These are phyloP conservation scores for roundworm (Caenorhabditis elegans) DNA, from an alignment of 1,140 invertebrate species.

Conservation along the genomic window DNA sequence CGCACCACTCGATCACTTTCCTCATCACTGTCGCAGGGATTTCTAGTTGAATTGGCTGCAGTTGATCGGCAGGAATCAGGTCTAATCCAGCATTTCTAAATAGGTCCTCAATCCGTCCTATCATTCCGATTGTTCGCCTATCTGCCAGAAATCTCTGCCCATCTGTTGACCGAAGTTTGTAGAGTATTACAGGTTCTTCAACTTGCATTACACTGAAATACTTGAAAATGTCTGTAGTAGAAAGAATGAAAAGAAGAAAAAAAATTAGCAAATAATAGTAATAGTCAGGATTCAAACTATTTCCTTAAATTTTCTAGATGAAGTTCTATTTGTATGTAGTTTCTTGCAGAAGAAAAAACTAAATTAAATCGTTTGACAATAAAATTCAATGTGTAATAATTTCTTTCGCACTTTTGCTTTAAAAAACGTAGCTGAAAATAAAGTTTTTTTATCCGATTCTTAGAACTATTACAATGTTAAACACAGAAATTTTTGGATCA, in stretches of 20 bases:
- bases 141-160: not conserved
- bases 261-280: not conserved
- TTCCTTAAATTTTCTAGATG: too few relatives aligned
- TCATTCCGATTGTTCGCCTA: not conserved
- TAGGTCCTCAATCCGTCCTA: not conserved
- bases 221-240: not conserved
- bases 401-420: too few relatives aligned
- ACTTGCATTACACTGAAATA: not conserved
- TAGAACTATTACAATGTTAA: too few relatives aligned
- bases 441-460: too few relatives aligned
- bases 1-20: conserved; percentile 6
- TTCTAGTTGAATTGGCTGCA: not conserved
- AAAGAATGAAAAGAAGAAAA: not conserved
- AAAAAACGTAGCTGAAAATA: too few relatives aligned
- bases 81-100: not conserved
- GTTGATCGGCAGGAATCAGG: not conserved
- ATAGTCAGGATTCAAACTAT: not conserved
- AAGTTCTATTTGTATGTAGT: too few relatives aligned
- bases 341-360: too few relatives aligned
- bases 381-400: too few relatives aligned
- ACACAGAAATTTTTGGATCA: too few relatives aligned
- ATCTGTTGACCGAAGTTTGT: not conserved
- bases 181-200: not conserved
- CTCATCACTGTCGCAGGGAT: not conserved
- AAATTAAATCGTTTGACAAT: too few relatives aligned